Conservation (phyloP, 2,797 vertebrate species). For the Erethizon dorsatum region DNA sequence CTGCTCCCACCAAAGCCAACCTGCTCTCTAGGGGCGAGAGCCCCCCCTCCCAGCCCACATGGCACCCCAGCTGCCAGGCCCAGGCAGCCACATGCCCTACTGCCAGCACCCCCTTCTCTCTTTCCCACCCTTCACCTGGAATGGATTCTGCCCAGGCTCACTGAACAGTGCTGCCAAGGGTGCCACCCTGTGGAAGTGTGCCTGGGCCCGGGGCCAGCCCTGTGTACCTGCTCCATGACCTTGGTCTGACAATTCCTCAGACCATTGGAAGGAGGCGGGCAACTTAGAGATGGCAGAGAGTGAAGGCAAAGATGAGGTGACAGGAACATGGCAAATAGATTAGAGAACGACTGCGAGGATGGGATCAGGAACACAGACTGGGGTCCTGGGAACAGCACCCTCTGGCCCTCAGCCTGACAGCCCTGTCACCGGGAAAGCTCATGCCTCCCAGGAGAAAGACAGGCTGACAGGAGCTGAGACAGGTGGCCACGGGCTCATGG, state of each 20-base stretch:
- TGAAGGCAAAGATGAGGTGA: neutral
- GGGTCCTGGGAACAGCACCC: neutral
- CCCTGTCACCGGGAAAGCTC: neutral
- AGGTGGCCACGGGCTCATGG: neutral
- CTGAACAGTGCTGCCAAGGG: neutral
- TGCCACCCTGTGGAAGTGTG: neutral
- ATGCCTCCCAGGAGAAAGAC: conserved; percentile 5
- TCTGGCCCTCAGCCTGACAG: conserved; percentile 59
- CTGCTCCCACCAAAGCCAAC: conserved; percentile 78
- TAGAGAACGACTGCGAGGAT: neutral
- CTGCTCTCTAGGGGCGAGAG: conserved; percentile 59
- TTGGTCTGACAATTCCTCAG: conserved; percentile 64
- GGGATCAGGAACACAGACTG: neutral
- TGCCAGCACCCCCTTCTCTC: neutral
- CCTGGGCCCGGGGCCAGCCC: conserved; percentile 70
- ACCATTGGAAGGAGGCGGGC: conserved; percentile 43
- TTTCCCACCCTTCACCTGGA: neutral
- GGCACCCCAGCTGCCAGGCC: conserved; percentile 58
- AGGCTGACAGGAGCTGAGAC: conserved; percentile 65
- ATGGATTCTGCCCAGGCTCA: neutral
- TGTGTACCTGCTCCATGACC: conserved; percentile 7
- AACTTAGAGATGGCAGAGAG: conserved; percentile 4
- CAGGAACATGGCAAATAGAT: conserved; percentile 35
- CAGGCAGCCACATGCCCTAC: neutral
- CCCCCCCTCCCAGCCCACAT: conserved; percentile 71